Percentiles rank a stretch among this genome's conserved stretches.
Conservation (phyloP, 23 tunicate species). For the Clavelina lepadiformis region DNA sequence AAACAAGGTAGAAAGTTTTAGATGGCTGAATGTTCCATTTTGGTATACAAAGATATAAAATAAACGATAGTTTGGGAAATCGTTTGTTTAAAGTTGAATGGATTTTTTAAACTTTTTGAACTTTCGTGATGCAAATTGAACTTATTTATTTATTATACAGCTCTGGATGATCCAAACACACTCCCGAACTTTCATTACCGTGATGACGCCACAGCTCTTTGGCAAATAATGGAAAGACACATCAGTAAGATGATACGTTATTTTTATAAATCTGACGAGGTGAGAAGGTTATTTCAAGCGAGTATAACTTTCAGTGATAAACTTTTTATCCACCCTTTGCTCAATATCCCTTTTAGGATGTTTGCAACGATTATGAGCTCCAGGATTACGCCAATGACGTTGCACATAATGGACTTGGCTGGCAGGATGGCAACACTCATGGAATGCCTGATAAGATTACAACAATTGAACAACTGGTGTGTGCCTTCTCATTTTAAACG, state of each 20-base stretch:
- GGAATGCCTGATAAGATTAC: conserved; percentile 25
- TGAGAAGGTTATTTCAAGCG: background rate
- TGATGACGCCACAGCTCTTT: conserved; percentile 3
- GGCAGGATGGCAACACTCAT: conserved; percentile 33
- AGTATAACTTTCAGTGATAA: background rate
- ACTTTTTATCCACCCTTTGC: background rate
- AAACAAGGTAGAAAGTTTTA: too few species aligned
- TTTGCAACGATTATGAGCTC: conserved; percentile 3
- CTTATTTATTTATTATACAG: background rate
- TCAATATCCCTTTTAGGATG: background rate
- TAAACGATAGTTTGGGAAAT: too few species aligned
- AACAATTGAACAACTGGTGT: conserved; percentile 24
- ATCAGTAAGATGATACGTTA: background rate
- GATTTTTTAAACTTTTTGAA: background rate
- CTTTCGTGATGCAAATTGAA: background rate
- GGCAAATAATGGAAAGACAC: conserved; percentile 3
- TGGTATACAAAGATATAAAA: too few species aligned
- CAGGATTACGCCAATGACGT: conserved; percentile 18
- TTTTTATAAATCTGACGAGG: conserved; percentile 2
- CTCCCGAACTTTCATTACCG: conserved; percentile 5
- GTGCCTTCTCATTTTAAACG: background rate
- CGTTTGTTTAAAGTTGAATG: too few species aligned
- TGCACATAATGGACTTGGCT: conserved; percentile 32
- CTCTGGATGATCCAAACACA: background rate
- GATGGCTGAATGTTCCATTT: too few species aligned